phyloP scores from a whole-genome alignment of 2,888 invertebrate genomes.

The Blera fallax region DNA sequence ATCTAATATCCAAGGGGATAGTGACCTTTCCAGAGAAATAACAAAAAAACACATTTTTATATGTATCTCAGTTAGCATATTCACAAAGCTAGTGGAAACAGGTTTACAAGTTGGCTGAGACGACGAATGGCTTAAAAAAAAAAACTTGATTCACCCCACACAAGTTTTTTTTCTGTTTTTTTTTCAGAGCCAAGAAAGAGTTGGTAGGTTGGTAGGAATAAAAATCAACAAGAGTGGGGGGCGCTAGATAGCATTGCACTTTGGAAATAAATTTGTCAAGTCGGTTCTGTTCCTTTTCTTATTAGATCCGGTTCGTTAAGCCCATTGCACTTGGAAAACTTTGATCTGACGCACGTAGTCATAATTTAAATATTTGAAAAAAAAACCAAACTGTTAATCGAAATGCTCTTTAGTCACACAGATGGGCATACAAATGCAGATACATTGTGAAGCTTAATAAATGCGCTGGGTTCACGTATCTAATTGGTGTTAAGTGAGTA shows the following conservation, averaged over 20 bases:
- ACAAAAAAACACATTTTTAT: not conserved
- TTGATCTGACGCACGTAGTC: not conserved
- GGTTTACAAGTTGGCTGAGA: slow-evolving; percentile 49
- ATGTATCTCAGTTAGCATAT: slow-evolving; percentile 41
- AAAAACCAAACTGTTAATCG: not conserved
- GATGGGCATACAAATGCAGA: not conserved
- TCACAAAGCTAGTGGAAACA: slow-evolving; percentile 46
- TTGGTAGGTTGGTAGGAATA: no score
- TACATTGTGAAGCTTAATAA: not conserved
- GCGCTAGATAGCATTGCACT: slow-evolving; percentile 42
- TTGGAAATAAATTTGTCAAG: slow-evolving; percentile 46
- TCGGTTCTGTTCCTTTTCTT: not conserved
- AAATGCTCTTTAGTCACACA: not conserved
- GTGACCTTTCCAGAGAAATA: slow-evolving; percentile 54
- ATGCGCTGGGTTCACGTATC: slow-evolving; percentile 2
- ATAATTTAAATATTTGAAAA: slow-evolving; percentile 12
- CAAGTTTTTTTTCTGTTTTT: slow-evolving; percentile 23
- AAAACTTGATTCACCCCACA: slow-evolving; percentile 67
- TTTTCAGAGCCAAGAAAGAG: not conserved
- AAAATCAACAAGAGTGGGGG: not conserved
- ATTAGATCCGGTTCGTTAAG: slow-evolving; percentile 60
- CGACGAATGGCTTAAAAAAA: slow-evolving; percentile 13
- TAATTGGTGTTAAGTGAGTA: slow-evolving; percentile 13
- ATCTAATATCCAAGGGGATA: slow-evolving; percentile 68
- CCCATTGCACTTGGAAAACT: slow-evolving; percentile 49